Evolutionary conservation across 2,888 invertebrate species (phyloP).

Genomic region (Microctonus hyperodae): DNA sequence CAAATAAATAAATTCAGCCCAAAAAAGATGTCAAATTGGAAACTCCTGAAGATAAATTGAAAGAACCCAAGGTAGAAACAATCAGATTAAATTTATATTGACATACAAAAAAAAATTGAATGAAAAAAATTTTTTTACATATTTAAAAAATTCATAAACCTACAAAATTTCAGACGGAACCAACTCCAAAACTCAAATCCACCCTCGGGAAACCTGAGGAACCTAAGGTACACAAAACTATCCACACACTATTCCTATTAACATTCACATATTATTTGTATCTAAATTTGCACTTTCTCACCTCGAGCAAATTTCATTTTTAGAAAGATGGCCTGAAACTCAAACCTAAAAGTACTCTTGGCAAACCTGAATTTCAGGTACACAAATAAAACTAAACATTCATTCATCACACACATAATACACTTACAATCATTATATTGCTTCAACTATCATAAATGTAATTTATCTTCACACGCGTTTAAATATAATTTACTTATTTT

Average conservation of each 20-base stretch:
- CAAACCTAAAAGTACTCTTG: constrained; percentile 46
- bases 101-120: constrained; percentile 16
- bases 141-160: constrained; percentile 20
- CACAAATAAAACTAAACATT: constrained; percentile 27
- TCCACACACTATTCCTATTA: constrained; percentile 19
- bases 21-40: constrained; percentile 37
- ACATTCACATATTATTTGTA: constrained; percentile 18
- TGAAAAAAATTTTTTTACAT: background rate
- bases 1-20: constrained; percentile 35
- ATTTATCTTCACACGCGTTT: background rate
- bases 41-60: constrained; percentile 37
- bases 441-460: background rate
- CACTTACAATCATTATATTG: background rate
- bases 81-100: background rate
- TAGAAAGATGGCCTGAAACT: constrained; percentile 41
- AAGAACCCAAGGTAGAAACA: constrained; percentile 46
- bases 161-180: constrained; percentile 36
- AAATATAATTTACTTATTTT: background rate
- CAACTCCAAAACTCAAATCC: constrained; percentile 37
- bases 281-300: constrained; percentile 21
- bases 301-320: constrained; percentile 32
- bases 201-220: constrained; percentile 41
- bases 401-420: constrained; percentile 18
- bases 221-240: constrained; percentile 44
- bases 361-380: constrained; percentile 50